Percentiles rank a stretch among this genome's conserved stretches.
phyloP scores from a whole-genome alignment of 2,888 invertebrate genomes.

The Ceraclea dissimilis region DNA sequence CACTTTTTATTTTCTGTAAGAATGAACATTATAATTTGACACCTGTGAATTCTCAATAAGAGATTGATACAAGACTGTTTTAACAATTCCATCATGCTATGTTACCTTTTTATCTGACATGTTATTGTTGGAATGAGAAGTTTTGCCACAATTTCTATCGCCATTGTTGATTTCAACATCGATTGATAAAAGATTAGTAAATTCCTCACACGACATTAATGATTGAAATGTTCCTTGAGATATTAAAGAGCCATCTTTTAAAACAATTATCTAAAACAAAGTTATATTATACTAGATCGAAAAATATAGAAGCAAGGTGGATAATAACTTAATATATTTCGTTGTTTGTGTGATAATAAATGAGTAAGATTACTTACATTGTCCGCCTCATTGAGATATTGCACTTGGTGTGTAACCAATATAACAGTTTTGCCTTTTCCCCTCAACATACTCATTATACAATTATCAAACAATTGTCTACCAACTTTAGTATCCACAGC shows the following conservation, averaged over 20 bases:
- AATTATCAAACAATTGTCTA: conserved; percentile 65
- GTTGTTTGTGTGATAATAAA: not conserved
- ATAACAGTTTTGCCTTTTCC: conserved; percentile 51
- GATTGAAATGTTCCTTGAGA: conserved; percentile 40
- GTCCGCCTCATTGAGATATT: conserved; percentile 40
- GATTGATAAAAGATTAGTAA: conserved; percentile 35
- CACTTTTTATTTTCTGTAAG: not conserved
- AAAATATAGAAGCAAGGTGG: no score
- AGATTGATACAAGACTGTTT: no score
- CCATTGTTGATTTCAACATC: not conserved
- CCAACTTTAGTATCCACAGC: conserved; percentile 54
- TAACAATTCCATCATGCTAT: no score
- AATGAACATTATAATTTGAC: no score
- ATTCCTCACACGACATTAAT: conserved; percentile 56
- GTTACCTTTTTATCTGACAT: no score
- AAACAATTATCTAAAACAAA: conserved; percentile 11
- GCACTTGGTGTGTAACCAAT: conserved; percentile 56
- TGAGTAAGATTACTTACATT: conserved; percentile 23
- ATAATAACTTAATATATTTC: not conserved
- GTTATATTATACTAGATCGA: not conserved
- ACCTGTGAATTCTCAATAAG: no score
- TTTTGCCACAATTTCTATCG: not conserved
- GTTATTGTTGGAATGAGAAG: no score
- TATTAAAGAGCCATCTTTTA: conserved; percentile 40
- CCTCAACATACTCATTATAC: conserved; percentile 46